phyloP scores from a whole-genome alignment of 2,113 vertebrate species.

The Cebidichthys violaceus region DNA sequence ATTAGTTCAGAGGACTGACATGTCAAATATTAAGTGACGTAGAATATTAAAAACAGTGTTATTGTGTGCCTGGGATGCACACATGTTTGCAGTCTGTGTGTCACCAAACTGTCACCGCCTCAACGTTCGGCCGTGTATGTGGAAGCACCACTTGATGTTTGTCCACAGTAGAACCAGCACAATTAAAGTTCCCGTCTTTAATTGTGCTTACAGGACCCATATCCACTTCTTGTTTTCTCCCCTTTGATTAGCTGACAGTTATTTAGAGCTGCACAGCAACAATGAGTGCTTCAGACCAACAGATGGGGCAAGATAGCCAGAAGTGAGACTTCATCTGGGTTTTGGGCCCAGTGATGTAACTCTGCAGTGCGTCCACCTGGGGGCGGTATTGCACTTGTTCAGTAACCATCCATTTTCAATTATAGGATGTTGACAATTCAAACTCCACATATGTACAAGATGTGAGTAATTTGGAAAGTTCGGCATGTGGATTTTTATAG shows the following conservation, averaged over 20 bases:
- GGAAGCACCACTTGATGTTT: background rate
- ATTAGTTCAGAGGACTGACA: background rate
- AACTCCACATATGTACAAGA: background rate
- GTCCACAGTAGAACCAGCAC: background rate
- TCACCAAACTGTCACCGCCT: background rate
- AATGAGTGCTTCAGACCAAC: constrained; percentile 30
- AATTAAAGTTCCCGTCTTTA: too few relatives aligned
- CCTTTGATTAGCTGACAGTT: background rate
- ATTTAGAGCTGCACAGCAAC: background rate
- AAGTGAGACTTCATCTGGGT: background rate
- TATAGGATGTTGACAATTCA: background rate
- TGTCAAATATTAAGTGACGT: background rate
- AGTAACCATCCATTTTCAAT: background rate
- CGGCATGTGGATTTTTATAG: background rate
- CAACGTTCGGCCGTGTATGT: background rate
- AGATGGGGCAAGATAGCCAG: constrained; percentile 47
- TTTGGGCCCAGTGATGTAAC: constrained; percentile 26
- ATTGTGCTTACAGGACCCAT: background rate
- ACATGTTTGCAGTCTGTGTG: background rate
- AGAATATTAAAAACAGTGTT: background rate
- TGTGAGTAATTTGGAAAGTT: background rate
- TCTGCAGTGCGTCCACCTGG: constrained; percentile 31
- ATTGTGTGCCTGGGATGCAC: background rate
- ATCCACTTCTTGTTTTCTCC: background rate
- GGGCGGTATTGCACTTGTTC: constrained; percentile 59